phyloP scores from a whole-genome alignment of 2,797 vertebrate genomes.

The Gallinago stenura region DNA sequence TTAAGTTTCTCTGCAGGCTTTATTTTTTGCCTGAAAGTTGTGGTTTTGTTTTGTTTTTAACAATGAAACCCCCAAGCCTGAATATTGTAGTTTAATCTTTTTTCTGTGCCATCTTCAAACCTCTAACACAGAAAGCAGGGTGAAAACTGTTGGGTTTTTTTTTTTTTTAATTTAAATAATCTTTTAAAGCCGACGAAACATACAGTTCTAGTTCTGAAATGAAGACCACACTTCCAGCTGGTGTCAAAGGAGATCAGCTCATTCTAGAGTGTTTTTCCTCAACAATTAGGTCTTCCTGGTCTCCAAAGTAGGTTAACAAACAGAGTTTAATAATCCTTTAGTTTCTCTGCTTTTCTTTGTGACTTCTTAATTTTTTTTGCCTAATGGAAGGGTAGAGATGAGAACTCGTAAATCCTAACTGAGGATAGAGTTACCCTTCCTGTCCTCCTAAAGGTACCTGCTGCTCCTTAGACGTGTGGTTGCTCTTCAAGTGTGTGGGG shows the following conservation, averaged over 20 bases:
- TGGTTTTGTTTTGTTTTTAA: too few species aligned
- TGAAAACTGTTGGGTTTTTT: not conserved
- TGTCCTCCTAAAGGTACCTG: not conserved
- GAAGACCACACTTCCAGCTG: not conserved
- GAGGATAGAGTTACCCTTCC: too few species aligned
- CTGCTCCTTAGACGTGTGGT: not conserved
- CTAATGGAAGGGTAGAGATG: not conserved
- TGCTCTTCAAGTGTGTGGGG: not conserved
- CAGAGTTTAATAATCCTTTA: not conserved
- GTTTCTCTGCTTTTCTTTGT: not conserved
- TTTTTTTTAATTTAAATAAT: not conserved
- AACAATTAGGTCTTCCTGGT: not conserved
- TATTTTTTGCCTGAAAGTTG: not conserved
- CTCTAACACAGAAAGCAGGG: not conserved
- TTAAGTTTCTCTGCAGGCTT: not conserved
- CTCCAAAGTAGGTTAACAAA: not conserved
- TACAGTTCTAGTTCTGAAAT: not conserved
- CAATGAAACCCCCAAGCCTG: not conserved
- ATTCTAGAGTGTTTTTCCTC: not conserved
- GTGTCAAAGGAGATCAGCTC: not conserved
- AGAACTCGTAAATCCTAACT: rapidly evolving
- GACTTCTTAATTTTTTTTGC: not conserved
- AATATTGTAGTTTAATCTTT: not conserved
- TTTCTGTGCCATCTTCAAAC: not conserved
- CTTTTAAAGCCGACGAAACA: not conserved